Evolutionary conservation across 1,140 invertebrate genomes (phyloP).

Genomic region (Drosophila leontia): DNA sequence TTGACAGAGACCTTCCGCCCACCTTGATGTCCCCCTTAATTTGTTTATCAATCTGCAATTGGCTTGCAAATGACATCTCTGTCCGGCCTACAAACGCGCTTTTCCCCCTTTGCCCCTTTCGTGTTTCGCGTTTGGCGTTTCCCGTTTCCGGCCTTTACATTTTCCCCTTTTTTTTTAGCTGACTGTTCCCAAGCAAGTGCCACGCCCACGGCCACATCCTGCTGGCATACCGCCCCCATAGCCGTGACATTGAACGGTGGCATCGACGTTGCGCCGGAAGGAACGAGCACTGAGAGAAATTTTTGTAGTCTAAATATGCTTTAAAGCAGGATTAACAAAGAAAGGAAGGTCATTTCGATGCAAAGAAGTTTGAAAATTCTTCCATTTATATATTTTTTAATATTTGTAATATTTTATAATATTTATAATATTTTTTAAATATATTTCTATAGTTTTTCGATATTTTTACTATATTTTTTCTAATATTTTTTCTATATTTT

Average conservation of each 20-base stretch:
- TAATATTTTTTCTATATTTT: too few species aligned
- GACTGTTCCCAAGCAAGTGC: constrained; percentile 41
- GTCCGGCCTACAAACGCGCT: constrained; percentile 14
- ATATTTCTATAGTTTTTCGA: too few species aligned
- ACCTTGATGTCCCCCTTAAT: constrained; percentile 18
- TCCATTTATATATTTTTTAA: too few species aligned
- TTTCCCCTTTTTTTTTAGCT: constrained; percentile 20
- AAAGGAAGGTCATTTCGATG: too few species aligned
- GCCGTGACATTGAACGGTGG: constrained; percentile 48
- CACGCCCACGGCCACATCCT: constrained; percentile 57
- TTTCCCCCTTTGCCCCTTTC: background rate
- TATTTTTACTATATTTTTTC: too few species aligned
- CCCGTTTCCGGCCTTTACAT: constrained; percentile 18
- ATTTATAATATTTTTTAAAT: too few species aligned
- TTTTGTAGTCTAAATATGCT: background rate
- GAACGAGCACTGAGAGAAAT: constrained; percentile 8
- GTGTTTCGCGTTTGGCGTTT: constrained; percentile 7
- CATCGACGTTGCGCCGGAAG: constrained; percentile 6
- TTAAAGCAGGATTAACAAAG: background rate
- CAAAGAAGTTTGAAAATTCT: too few species aligned
- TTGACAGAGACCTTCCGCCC: constrained; percentile 5
- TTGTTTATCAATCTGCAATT: constrained; percentile 66
- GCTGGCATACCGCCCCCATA: constrained; percentile 13
- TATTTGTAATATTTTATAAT: too few species aligned
- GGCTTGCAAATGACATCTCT: constrained; percentile 69